A percentile compares a stretch with the other conserved stretches of the same genome.
These are phyloP conservation scores for Troides aeacus DNA, from an alignment of 2,888 invertebrate genomes.

Conservation along the genomic window DNA sequence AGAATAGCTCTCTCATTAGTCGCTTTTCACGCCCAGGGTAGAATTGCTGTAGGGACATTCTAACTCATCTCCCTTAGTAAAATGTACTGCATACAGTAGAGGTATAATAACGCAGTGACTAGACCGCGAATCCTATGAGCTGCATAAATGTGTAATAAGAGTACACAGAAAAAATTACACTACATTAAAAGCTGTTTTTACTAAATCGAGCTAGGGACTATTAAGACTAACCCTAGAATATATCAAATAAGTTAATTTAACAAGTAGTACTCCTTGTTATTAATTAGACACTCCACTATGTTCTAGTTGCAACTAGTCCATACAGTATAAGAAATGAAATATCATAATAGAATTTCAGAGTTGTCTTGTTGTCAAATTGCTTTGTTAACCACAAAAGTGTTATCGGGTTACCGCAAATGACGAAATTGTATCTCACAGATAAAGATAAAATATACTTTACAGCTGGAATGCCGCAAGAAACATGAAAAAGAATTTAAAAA, in stretches of 20 bases:
- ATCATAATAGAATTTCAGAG: neutral
- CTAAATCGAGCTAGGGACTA: neutral
- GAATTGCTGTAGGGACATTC: no score
- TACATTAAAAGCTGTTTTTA: no score
- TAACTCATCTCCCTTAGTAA: no score
- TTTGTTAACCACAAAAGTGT: slow-evolving; percentile 2
- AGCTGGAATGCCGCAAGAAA: neutral
- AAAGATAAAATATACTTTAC: neutral
- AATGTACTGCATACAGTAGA: no score
- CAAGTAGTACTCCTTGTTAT: neutral
- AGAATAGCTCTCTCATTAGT: no score
- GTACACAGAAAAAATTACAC: no score
- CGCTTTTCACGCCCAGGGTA: no score
- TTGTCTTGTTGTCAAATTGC: neutral
- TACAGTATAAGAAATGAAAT: neutral
- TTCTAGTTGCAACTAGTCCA: neutral
- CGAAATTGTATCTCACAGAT: neutral
- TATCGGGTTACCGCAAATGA: slow-evolving; percentile 1
- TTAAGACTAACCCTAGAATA: neutral
- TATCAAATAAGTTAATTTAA: neutral
- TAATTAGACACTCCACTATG: neutral
- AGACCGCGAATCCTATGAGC: no score
- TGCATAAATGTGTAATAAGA: no score
- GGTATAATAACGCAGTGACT: no score
- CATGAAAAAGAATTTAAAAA: neutral